Percentiles rank a stretch among this genome's conserved stretches.
phyloP scores from a whole-genome alignment of 2,888 invertebrate genomes.

The Eudasyphora cyanicolor region DNA sequence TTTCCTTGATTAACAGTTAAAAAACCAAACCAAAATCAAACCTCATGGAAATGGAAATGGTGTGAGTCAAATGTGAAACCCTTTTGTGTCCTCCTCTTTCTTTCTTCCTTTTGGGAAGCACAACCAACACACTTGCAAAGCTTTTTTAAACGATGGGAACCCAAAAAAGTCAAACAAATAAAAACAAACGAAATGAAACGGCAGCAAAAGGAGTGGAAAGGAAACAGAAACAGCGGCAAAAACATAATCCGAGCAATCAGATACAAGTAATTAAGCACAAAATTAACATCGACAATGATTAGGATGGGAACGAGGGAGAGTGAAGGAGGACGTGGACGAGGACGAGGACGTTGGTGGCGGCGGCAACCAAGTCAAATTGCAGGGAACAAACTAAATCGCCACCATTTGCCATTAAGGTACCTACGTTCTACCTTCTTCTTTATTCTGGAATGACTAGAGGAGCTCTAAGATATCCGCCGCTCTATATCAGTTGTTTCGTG shows the following conservation, averaged over 20 bases:
- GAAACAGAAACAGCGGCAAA: slow-evolving; percentile 30
- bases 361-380: slow-evolving; percentile 56
- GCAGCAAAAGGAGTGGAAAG: slow-evolving; percentile 69
- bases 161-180: slow-evolving; percentile 51
- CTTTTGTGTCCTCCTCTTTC: too few relatives aligned
- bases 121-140: too few relatives aligned
- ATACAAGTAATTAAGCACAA: slow-evolving; percentile 76
- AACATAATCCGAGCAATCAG: slow-evolving; percentile 68
- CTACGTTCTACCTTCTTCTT: slow-evolving; percentile 3
- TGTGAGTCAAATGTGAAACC: not conserved
- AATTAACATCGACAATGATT: slow-evolving; percentile 37
- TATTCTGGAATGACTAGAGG: not conserved
- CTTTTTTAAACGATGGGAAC: slow-evolving; percentile 75
- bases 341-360: too few relatives aligned
- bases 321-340: too few relatives aligned
- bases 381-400: slow-evolving; percentile 19
- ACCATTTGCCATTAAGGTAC: slow-evolving; percentile 36
- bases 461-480: not conserved
- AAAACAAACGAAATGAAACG: slow-evolving; percentile 62
- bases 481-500: not conserved
- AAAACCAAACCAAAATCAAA: too few relatives aligned
- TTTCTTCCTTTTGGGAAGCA: too few relatives aligned
- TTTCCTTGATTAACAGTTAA: slow-evolving; percentile 39
- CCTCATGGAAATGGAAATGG: not conserved
- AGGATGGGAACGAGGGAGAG: too few relatives aligned